A percentile compares a stretch with the other conserved stretches of the same genome.
phyloP scores from a whole-genome alignment of 2,888 invertebrate species.

The Gandaritis pyraliata region DNA sequence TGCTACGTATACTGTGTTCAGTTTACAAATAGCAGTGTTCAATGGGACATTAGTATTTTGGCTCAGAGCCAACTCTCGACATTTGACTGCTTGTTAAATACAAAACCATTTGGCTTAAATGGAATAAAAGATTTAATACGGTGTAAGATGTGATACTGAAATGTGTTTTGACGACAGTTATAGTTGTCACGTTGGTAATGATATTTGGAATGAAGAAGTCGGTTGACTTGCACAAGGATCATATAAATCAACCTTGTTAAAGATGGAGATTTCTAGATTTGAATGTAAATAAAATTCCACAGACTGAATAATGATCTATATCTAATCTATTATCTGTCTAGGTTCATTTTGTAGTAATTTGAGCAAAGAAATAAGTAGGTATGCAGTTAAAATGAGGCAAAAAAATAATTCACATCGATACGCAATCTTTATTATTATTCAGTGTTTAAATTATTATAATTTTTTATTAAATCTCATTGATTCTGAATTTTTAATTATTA shows the following conservation, averaged over 20 bases:
- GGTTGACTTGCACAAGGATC: neutral
- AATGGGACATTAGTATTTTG: slow-evolving; percentile 82
- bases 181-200: slow-evolving; percentile 7
- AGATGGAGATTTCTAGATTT: neutral
- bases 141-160: slow-evolving; percentile 39
- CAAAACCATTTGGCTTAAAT: slow-evolving; percentile 41
- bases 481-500: no score
- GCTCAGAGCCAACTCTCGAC: slow-evolving; percentile 61
- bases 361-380: no score
- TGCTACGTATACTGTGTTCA: slow-evolving; percentile 54
- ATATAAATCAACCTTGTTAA: neutral
- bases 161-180: slow-evolving; percentile 30
- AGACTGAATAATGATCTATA: no score
- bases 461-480: no score
- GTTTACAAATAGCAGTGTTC: slow-evolving; percentile 79
- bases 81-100: slow-evolving; percentile 67
- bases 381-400: no score
- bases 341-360: no score
- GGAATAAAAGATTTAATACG: slow-evolving; percentile 37
- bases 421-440: no score
- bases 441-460: no score
- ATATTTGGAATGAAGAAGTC: neutral
- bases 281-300: no score
- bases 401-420: no score
- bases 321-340: no score